These are phyloP conservation scores for Tridacna crocea DNA, from an alignment of 2,888 invertebrate genomes.

Conservation along the genomic window DNA sequence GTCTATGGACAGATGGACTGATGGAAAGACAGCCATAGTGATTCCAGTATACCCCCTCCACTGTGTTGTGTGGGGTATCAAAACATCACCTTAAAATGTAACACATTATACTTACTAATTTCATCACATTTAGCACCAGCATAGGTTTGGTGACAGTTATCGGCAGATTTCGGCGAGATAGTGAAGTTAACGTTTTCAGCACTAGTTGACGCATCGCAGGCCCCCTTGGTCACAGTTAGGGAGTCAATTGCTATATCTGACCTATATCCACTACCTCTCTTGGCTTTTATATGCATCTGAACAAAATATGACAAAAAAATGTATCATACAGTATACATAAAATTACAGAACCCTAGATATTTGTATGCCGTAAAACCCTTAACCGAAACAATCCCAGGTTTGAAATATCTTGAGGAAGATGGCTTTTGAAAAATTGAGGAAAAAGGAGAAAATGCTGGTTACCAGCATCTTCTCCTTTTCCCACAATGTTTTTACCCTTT, in stretches of 20 bases:
- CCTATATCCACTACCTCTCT: background rate
- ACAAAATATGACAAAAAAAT: background rate
- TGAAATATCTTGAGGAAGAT: no score
- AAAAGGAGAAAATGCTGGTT: no score
- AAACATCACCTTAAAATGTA: no score
- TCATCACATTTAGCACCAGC: background rate
- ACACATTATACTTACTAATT: background rate
- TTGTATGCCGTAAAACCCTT: no score
- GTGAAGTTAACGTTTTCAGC: background rate
- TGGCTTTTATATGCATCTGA: background rate
- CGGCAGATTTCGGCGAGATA: background rate
- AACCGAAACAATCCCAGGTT: no score
- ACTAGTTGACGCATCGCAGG: background rate
- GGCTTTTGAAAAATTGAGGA: no score
- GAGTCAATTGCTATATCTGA: constrained; percentile 16
- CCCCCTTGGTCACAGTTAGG: background rate
- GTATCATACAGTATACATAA: background rate
- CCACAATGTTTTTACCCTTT: no score
- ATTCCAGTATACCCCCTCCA: no score
- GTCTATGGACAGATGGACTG: no score
- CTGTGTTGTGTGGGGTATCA: no score
- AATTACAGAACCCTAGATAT: background rate
- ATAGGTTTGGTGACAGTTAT: background rate
- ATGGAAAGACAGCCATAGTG: no score
- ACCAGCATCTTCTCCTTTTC: no score